These are phyloP conservation scores for Plagiodera versicolora DNA, from an alignment of 2,888 invertebrate species.

Conservation along the genomic window DNA sequence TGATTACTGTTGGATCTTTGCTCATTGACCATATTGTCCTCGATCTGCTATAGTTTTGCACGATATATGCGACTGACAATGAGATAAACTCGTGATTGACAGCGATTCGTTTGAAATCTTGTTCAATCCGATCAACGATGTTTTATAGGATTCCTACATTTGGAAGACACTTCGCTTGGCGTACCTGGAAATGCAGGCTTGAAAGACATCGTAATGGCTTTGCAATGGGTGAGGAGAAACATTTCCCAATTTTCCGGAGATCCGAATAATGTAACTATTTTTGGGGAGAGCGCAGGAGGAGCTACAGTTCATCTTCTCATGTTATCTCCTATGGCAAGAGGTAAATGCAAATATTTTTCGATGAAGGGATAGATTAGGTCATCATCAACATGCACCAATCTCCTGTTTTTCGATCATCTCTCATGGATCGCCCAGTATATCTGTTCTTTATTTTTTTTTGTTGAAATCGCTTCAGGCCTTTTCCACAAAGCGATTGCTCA, in stretches of 20 bases:
- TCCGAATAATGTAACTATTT: slow-evolving; percentile 53
- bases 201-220: slow-evolving; percentile 58
- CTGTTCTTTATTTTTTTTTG: too few species aligned
- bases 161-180: slow-evolving; percentile 54
- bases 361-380: too few species aligned
- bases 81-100: too few species aligned
- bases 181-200: slow-evolving; percentile 60
- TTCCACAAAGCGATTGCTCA: slow-evolving; percentile 50
- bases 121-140: too few species aligned
- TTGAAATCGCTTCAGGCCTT: slow-evolving; percentile 36
- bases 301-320: slow-evolving; percentile 56
- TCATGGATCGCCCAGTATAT: too few species aligned
- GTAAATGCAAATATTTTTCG: slow-evolving; percentile 30
- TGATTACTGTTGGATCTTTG: too few species aligned
- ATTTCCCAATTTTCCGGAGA: slow-evolving; percentile 47
- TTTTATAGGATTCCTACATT: slow-evolving; percentile 54
- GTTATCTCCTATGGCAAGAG: slow-evolving; percentile 56
- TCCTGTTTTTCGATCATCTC: too few species aligned
- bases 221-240: slow-evolving; percentile 59
- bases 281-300: slow-evolving; percentile 60
- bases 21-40: too few species aligned
- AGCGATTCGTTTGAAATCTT: too few species aligned
- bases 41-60: too few species aligned
- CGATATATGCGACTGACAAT: too few species aligned
- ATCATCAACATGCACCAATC: too few species aligned